phyloP scores from a whole-genome alignment of 2,113 vertebrate species.

The Astatotilapia flaviijosephi region DNA sequence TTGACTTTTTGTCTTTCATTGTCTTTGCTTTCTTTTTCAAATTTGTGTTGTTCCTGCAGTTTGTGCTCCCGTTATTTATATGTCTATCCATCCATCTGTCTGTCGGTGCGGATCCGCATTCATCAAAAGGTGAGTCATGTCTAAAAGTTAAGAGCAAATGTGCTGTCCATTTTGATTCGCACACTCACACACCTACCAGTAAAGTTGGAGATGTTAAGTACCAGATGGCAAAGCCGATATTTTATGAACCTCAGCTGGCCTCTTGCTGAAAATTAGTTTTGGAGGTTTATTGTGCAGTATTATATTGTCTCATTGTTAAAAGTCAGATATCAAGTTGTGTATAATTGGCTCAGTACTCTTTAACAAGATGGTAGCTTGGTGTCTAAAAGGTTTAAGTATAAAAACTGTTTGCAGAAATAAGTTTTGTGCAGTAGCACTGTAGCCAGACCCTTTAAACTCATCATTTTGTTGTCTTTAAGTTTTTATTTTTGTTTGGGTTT shows the following conservation, averaged over 20 bases:
- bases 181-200: background rate
- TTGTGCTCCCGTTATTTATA: background rate
- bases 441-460: background rate
- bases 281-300: background rate
- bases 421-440: background rate
- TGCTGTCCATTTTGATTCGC: background rate
- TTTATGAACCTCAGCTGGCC: background rate
- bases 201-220: background rate
- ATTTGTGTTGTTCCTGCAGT: background rate
- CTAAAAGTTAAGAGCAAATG: constrained; percentile 12
- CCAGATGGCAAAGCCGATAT: background rate
- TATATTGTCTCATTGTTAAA: background rate
- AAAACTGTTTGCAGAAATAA: background rate
- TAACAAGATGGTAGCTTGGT: background rate
- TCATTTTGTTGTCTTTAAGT: background rate
- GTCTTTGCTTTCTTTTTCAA: background rate
- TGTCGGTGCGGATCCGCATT: background rate
- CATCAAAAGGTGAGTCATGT: constrained; percentile 56
- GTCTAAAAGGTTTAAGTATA: background rate
- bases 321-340: background rate
- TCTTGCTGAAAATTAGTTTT: background rate
- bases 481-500: background rate
- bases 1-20: background rate
- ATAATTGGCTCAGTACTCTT: background rate
- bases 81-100: constrained; percentile 5